Evolutionary conservation across 1,140 invertebrate genomes (phyloP), one percentile per base, ranked within the genome.

Genomic region (Nixonia krombeini): DNA sequence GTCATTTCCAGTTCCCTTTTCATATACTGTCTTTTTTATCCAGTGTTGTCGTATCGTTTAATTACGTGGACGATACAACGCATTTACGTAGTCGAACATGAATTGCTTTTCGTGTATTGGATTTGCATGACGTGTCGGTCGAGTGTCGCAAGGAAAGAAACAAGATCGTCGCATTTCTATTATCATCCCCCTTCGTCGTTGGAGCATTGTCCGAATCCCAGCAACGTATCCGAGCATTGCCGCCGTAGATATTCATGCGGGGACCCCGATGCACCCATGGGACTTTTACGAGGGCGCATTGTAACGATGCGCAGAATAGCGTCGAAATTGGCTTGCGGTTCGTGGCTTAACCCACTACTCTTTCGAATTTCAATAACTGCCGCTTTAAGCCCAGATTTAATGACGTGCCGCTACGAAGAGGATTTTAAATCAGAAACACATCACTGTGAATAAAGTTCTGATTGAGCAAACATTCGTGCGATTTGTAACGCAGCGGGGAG

Each of bases 251-350:
- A 55, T 44, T 56, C 45, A 40, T 45, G 17, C 42, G 37, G 50
- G 61, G 61, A 38, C 23, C 47, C 49, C 10, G 21, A 49, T 58
- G 64, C 47, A 58, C 71, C 71, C 67, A 46, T 61, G 71, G 62
- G 63, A 74, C 72, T 71, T 73, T 74, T 70, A 74, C 73, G 71
- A 70, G 76, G 73, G 74, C 56, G 72, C 72, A 74, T 75, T 78
- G 73, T 78, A 52, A 58, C 42, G 55, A 52, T 37, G 62, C 28
- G 38, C 29, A 64, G 61, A 64, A 64, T 56, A 44, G 47, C 17
- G 41, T 42, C 42, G 49, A 66, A 68, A 66, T 75, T 69, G 72
- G 70, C 62, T 65, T 66, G 66, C 33, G 62, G 71, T 66, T 46
- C 50, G 25, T 53, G 46, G 58, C 53, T 64, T 51, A 69, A 52